phyloP scores from a whole-genome alignment of 2,113 vertebrate species.

The Centropristis striata region DNA sequence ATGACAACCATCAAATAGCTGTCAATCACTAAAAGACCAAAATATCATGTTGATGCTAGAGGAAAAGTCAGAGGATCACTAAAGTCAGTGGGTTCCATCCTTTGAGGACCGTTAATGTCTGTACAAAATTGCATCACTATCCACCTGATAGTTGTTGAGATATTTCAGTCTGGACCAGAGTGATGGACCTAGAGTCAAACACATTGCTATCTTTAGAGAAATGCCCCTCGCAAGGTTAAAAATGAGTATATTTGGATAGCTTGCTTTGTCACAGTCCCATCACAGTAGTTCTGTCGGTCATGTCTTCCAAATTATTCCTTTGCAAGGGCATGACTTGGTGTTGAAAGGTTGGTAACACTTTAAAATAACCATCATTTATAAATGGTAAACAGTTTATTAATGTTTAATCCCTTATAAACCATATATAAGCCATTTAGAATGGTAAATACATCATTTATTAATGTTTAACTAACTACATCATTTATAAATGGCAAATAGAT shows the following conservation, averaged over 20 bases:
- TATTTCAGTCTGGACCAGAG: neutral
- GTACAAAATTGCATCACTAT: neutral
- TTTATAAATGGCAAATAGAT: too few relatives aligned
- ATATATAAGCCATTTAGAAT: too few relatives aligned
- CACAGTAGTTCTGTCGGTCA: neutral
- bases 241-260: neutral
- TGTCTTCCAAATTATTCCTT: neutral
- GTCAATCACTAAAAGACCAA: neutral
- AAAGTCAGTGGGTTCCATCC: neutral
- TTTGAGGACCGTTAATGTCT: neutral
- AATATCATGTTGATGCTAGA: neutral
- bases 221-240: neutral
- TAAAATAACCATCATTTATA: too few relatives aligned
- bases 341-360: too few relatives aligned
- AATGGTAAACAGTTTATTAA: too few relatives aligned
- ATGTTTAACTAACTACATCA: too few relatives aligned
- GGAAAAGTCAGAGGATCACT: too few relatives aligned
- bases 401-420: too few relatives aligned
- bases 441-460: too few relatives aligned
- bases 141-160: neutral
- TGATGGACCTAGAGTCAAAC: neutral
- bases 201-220: neutral
- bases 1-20: neutral
- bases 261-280: neutral
- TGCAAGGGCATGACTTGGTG: too few relatives aligned